A percentile compares a stretch with the other conserved stretches of the same genome.
These are phyloP conservation scores for Heliconius melpomene DNA, from an alignment of 1,140 invertebrate species.

Conservation along the genomic window DNA sequence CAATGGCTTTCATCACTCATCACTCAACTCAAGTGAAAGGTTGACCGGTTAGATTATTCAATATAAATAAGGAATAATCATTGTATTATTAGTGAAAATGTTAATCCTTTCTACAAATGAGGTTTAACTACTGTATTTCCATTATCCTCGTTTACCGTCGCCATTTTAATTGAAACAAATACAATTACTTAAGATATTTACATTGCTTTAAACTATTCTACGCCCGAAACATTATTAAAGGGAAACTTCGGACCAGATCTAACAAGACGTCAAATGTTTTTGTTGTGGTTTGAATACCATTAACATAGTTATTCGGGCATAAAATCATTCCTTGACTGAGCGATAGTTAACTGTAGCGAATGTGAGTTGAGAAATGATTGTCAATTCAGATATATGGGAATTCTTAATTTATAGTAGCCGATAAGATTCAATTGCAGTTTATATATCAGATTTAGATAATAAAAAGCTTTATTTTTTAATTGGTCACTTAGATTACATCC, in stretches of 20 bases:
- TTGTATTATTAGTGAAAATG: neutral
- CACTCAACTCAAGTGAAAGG: no score
- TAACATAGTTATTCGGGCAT: constrained; percentile 66
- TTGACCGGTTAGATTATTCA: no score
- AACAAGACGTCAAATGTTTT: constrained; percentile 51
- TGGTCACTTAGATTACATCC: no score
- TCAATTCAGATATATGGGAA: no score
- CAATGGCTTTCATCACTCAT: no score
- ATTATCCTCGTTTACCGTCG: neutral
- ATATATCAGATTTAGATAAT: no score
- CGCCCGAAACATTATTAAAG: constrained; percentile 21
- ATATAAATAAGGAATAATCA: neutral
- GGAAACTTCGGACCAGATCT: constrained; percentile 31
- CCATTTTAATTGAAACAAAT: neutral
- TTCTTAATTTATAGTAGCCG: no score
- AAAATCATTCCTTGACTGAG: constrained; percentile 59
- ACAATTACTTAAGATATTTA: constrained; percentile 18
- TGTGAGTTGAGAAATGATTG: neutral
- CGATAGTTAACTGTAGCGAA: neutral
- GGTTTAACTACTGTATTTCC: neutral
- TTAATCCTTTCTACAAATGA: neutral
- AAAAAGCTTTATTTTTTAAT: no score
- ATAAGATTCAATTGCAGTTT: no score
- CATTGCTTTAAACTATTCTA: constrained; percentile 7
- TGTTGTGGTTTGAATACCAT: constrained; percentile 49